Evolutionary conservation across 53 echinoderm and acorn worm genomes (phyloP).

Genomic region (Hippasteria phrygiana): DNA sequence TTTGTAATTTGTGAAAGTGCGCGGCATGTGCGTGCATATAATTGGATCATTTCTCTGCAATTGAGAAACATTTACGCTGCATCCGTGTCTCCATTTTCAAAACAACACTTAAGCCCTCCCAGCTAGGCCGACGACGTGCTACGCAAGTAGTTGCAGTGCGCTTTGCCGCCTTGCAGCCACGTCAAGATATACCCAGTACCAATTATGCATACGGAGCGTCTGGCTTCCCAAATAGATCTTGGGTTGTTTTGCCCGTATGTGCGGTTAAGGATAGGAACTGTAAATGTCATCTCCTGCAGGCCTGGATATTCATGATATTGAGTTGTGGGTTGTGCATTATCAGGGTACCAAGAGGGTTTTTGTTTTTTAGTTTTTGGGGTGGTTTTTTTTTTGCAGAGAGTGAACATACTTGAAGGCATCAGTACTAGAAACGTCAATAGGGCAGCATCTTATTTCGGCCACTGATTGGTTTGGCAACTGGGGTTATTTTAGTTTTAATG

Average conservation of each 20-base stretch:
- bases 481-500: too few relatives aligned
- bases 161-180: neutral
- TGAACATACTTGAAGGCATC: too few relatives aligned
- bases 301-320: constrained; percentile 17
- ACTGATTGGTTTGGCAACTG: neutral
- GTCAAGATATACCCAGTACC: constrained; percentile 27
- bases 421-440: neutral
- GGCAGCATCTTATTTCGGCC: neutral
- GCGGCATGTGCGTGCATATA: neutral
- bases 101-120: neutral
- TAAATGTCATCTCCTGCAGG: constrained; percentile 34
- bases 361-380: neutral
- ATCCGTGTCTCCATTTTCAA: neutral
- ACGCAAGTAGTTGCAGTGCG: neutral
- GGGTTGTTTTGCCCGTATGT: constrained; percentile 13
- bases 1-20: neutral
- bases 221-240: constrained; percentile 30
- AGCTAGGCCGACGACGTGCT: neutral
- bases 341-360: neutral
- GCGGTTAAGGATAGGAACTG: neutral
- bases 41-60: neutral
- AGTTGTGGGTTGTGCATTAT: neutral
- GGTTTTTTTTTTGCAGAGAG: too few relatives aligned
- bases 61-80: neutral
- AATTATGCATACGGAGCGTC: constrained; percentile 53